Evolutionary conservation across 2,888 invertebrate genomes (phyloP).

Genomic region (Calephelis perditalis): DNA sequence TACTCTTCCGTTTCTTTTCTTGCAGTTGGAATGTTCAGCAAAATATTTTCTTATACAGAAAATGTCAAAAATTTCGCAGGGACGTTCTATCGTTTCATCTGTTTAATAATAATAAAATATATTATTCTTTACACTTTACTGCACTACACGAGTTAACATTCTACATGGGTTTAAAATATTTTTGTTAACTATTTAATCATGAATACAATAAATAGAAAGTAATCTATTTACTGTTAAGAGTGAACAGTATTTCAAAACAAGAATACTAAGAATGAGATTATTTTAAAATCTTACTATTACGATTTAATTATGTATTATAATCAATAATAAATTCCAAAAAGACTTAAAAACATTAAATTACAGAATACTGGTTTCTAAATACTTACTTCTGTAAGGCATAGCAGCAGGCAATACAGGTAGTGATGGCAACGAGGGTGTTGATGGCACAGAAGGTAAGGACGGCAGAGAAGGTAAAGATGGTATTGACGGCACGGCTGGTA

Average conservation of each 20-base stretch:
- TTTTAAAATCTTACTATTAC: no score
- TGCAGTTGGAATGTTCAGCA: slow-evolving; percentile 28
- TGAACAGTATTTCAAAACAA: no score
- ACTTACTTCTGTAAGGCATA: slow-evolving; percentile 1
- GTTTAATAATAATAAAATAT: not conserved
- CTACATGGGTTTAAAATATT: not conserved
- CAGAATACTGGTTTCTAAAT: not conserved
- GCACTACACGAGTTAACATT: no score
- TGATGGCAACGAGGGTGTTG: not conserved
- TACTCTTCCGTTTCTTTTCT: slow-evolving; percentile 23
- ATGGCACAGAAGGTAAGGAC: not conserved
- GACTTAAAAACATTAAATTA: no score
- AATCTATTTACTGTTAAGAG: no score
- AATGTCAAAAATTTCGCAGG: slow-evolving; percentile 29
- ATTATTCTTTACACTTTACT: not conserved
- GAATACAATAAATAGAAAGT: no score
- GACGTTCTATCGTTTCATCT: slow-evolving; percentile 28
- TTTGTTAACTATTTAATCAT: no score
- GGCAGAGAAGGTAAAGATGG: not conserved
- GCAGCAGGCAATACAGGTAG: not conserved
- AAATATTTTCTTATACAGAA: slow-evolving; percentile 31
- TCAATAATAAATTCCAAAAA: no score
- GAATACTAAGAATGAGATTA: no score
- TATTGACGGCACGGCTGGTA: not conserved
- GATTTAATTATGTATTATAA: no score